Percentiles rank a stretch among this genome's conserved stretches.
Evolutionary conservation across 2,888 invertebrate species (phyloP).

Genomic region (Augiades crinisus): DNA sequence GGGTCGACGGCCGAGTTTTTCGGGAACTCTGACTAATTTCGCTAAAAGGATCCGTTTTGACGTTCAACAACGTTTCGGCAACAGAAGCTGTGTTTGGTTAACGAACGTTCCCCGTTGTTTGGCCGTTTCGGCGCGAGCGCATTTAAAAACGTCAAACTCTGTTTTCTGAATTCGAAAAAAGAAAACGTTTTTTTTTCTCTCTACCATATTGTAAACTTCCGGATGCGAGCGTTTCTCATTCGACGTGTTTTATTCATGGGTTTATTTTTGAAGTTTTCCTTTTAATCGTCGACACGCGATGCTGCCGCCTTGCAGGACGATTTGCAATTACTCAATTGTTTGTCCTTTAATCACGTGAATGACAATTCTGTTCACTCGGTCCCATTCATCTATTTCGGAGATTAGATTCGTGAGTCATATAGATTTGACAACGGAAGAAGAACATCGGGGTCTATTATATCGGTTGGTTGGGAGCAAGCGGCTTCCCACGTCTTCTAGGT

Average conservation of each 20-base stretch:
- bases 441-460: conserved; percentile 21
- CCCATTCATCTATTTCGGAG: conserved; percentile 15
- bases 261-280: neutral
- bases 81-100: conserved; percentile 48
- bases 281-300: neutral
- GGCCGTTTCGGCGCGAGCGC: conserved; percentile 46
- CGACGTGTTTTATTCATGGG: neutral
- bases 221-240: conserved; percentile 28
- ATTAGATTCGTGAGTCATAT: conserved; percentile 21
- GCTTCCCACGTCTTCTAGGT: conserved; percentile 26
- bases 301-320: neutral
- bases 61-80: conserved; percentile 42
- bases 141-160: conserved; percentile 42
- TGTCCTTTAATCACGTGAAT: conserved; percentile 4
- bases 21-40: conserved; percentile 79
- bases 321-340: neutral
- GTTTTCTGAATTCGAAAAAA: conserved; percentile 31
- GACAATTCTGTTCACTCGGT: conserved; percentile 12
- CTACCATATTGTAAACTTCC: conserved; percentile 37
- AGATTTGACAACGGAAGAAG: conserved; percentile 25
- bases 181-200: conserved; percentile 30
- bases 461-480: conserved; percentile 19
- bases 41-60: conserved; percentile 60
- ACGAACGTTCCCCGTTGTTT: conserved; percentile 41
- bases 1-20: conserved; percentile 73